phyloP scores from a whole-genome alignment of 1,140 invertebrate genomes.

The Dendroctonus ponderosae region DNA sequence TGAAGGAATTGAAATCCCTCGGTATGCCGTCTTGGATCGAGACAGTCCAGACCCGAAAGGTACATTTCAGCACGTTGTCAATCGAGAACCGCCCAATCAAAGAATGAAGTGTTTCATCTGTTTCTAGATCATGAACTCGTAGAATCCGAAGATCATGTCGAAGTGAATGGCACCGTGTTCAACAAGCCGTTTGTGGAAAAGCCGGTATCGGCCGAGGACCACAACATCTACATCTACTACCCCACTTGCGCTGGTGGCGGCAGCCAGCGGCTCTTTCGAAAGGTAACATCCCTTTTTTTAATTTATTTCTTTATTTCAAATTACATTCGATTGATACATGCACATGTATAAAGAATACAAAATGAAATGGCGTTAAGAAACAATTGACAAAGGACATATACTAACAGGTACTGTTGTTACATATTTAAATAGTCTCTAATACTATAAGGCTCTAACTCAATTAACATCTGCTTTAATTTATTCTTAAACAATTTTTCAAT shows the following conservation, averaged over 20 bases:
- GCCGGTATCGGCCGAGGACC: constrained; percentile 97
- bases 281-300: no score
- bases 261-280: constrained; percentile 94
- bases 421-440: no score
- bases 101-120: background rate
- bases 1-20: constrained; percentile 95
- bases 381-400: no score
- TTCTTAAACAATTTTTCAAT: no score
- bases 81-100: background rate
- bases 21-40: constrained; percentile 95
- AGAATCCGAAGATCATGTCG: constrained; percentile 98
- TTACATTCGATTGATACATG: no score
- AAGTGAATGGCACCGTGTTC: constrained; percentile 95
- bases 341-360: no score
- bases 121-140: constrained; percentile 82
- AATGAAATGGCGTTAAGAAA: no score
- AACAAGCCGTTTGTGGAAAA: constrained; percentile 99
- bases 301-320: no score
- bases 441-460: no score
- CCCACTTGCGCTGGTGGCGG: constrained; percentile 97
- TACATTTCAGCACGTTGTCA: constrained; percentile 50
- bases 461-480: no score
- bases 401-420: no score
- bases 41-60: constrained; percentile 88
- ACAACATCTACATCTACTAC: constrained; percentile 99